These are phyloP conservation scores for Chaunax sp. DNA, from an alignment of 2,797 vertebrate species.

Conservation along the genomic window DNA sequence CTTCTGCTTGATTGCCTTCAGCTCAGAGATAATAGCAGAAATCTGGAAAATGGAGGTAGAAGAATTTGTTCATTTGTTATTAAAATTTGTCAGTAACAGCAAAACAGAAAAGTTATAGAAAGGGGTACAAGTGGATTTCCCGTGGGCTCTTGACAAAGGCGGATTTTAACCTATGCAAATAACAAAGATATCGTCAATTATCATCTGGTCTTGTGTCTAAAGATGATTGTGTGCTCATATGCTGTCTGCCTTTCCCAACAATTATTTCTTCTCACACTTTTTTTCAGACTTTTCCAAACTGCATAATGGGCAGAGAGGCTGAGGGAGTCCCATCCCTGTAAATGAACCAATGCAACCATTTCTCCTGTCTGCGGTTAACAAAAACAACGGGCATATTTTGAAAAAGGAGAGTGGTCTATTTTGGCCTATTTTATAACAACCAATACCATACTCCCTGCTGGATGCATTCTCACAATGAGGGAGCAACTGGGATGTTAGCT, in stretches of 20 bases:
- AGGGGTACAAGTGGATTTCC: neutral
- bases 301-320: neutral
- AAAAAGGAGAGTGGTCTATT: too few relatives aligned
- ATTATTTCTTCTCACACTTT: neutral
- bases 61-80: neutral
- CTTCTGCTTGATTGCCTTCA: conserved; percentile 82
- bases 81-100: neutral
- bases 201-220: neutral
- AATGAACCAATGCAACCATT: neutral
- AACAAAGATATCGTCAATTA: too few relatives aligned
- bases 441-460: neutral
- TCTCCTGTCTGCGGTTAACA: neutral
- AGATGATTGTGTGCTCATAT: neutral
- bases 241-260: neutral
- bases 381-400: too few relatives aligned
- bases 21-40: conserved; percentile 86
- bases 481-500: neutral
- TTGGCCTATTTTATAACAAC: neutral
- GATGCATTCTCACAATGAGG: neutral
- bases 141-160: neutral
- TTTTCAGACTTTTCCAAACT: neutral
- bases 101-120: neutral
- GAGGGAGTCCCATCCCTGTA: neutral
- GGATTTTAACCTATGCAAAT: neutral
- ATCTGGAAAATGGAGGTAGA: conserved; percentile 78